A percentile compares a stretch with the other conserved stretches of the same genome.
Conservation (phyloP, 1,140 invertebrate genomes). For the Drosophila repleta region DNA sequence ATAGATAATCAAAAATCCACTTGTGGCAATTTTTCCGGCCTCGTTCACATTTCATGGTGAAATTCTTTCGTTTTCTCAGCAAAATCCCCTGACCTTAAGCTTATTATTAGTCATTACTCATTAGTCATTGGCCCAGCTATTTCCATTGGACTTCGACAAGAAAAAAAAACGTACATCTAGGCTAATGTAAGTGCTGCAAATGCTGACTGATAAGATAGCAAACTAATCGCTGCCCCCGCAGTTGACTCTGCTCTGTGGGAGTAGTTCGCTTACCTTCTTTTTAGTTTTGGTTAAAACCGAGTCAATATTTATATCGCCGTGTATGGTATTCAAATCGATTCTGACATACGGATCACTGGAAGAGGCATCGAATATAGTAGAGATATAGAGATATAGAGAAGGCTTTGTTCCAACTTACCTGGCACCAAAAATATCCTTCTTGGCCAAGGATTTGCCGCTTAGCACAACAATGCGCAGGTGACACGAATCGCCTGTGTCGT, state of each 20-base stretch:
- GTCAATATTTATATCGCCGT: constrained; percentile 94
- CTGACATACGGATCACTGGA: constrained; percentile 97
- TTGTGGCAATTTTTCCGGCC: no score
- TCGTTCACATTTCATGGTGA: not conserved
- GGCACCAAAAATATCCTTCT: constrained; percentile 99
- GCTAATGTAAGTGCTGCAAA: constrained; percentile 1
- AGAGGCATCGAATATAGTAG: constrained; percentile 38
- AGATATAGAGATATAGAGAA: no score
- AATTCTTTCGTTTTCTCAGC: constrained; percentile 4
- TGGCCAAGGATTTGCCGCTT: constrained; percentile 94
- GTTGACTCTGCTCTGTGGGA: not conserved
- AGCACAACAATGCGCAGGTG: constrained; percentile 92
- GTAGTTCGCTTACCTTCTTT: constrained; percentile 90
- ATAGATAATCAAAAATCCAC: no score
- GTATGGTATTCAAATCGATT: constrained; percentile 94
- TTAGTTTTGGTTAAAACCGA: constrained; percentile 97
- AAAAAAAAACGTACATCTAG: not conserved
- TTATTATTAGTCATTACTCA: not conserved
- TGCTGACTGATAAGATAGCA: constrained; percentile 54
- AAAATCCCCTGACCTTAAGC: constrained; percentile 8
- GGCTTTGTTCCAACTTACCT: constrained; percentile 87
- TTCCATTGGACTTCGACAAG: not conserved
- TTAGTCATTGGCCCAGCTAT: constrained; percentile 18
- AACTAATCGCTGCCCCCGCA: not conserved
- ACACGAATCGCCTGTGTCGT: constrained; percentile 90